A percentile compares a stretch with the other conserved stretches of the same genome.
phyloP scores from a whole-genome alignment of 1,140 invertebrate species.

The Reticulitermes speratus region DNA sequence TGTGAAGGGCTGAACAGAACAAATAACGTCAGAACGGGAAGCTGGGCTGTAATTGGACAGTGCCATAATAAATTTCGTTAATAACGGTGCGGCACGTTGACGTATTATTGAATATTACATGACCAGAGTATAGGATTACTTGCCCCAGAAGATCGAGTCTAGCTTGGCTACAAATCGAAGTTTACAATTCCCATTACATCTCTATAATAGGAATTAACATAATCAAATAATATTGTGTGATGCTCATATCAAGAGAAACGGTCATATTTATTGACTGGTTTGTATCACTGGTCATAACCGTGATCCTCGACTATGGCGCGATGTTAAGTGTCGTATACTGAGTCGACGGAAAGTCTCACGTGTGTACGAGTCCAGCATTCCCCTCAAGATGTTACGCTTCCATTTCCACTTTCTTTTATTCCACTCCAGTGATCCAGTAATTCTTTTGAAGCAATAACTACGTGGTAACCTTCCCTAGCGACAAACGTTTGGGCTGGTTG shows the following conservation, averaged over 20 bases:
- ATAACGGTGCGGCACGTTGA: neutral
- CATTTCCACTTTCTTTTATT: too few species aligned
- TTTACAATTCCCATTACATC: neutral
- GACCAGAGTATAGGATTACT: neutral
- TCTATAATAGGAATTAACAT: neutral
- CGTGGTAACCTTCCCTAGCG: too few species aligned
- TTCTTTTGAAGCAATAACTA: too few species aligned
- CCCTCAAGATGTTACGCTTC: too few species aligned
- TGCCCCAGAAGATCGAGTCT: neutral
- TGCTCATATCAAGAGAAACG: neutral
- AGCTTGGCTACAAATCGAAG: neutral
- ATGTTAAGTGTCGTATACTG: too few species aligned
- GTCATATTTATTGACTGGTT: neutral
- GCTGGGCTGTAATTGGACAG: neutral
- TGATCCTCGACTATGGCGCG: neutral
- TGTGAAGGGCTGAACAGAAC: neutral
- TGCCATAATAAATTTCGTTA: neutral
- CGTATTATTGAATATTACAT: conserved; percentile 1
- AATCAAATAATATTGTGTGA: neutral
- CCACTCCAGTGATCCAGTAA: too few species aligned
- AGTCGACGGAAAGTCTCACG: too few species aligned
- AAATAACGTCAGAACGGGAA: neutral
- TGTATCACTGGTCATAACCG: neutral
- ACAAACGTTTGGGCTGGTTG: too few species aligned
- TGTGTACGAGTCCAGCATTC: too few species aligned